These are phyloP conservation scores for Sarcophaga bullata DNA, from an alignment of 1,140 invertebrate genomes.

Conservation along the genomic window DNA sequence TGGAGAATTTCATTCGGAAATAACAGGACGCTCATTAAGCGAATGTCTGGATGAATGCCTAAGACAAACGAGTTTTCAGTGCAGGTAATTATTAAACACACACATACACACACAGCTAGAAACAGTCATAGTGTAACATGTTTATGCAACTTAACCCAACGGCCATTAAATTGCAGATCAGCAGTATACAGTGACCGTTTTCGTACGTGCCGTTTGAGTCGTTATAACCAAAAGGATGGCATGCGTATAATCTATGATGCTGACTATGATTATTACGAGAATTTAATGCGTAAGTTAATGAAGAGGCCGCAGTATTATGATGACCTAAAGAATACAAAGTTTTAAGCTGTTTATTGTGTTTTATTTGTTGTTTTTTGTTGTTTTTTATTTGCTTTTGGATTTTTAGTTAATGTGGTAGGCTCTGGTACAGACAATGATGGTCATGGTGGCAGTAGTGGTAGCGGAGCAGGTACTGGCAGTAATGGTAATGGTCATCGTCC, in stretches of 20 bases:
- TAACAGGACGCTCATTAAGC: conserved; percentile 83
- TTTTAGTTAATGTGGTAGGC: conserved; percentile 62
- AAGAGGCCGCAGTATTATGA: no score
- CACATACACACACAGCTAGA: no score
- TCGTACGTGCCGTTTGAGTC: conserved; percentile 83
- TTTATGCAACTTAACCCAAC: background rate
- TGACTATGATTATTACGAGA: conserved; percentile 92
- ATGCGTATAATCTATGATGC: conserved; percentile 88
- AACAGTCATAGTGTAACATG: no score
- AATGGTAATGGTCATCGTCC: conserved; percentile 47
- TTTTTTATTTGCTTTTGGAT: no score
- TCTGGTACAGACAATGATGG: conserved; percentile 61
- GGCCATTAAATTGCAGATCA: conserved; percentile 67
- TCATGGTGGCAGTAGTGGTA: conserved; percentile 58
- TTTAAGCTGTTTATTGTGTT: no score
- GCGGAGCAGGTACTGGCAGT: conserved; percentile 47
- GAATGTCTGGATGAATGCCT: conserved; percentile 91
- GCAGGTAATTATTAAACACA: conserved; percentile 64
- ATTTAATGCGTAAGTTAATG: conserved; percentile 88
- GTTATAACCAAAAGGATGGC: conserved; percentile 88
- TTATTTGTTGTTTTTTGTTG: background rate
- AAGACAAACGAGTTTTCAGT: conserved; percentile 86
- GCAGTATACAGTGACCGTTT: conserved; percentile 88
- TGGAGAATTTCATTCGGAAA: conserved; percentile 89
- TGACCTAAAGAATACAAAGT: no score